Base-by-base conservation (phyloP, 2,797 vertebrate species). In the Arnoldichthys spilopterus region DNA sequence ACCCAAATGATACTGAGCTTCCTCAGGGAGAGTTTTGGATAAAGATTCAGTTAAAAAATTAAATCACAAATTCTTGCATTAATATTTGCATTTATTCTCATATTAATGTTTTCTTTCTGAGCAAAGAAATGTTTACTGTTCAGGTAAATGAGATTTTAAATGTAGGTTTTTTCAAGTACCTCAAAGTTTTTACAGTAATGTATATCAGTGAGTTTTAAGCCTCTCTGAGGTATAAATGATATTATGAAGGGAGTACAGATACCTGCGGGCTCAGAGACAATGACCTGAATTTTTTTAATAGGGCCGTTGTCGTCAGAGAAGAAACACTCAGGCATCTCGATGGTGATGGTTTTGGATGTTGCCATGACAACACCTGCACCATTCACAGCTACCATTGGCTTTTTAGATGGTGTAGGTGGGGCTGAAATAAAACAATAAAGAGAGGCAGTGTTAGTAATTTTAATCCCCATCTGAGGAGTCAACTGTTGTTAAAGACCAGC, bases 251-350 rank as follows among this genome's bases (percentile, higher is more conserved):
- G 30, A 28, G 59, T 24, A 51, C 26, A 22, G 86, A 74, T 96
- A 99, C 98, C 97, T 93, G 94, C 95, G 58, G 94, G 93, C 92
- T 99, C 97, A 43, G 94, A 92, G 77, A 97, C 95, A 86, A 99
- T 96, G 91, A 99, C 94, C 92, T 99, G 98, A 62, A 99, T 93
- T 90, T 92, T 97, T 89, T 90, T 90, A 80, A 99, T 97, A 82
- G 97, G 97, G 37, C 98, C 98, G n/a, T 99, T 95, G 85, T 96
- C 91, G 69, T 99, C 97, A 88, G 87, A 97, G 89, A 97, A 99
- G 90, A 96, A 99, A 91, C 98, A 99, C 86, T 94, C 82, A 22
- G 98, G 98, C 96, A 96, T 96, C 90, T 85, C 92, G 89, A 99
- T 95, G 2, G 94, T 94, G 89, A 99, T 96, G 83, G 95, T 98